Base-by-base conservation (phyloP, 2,888 invertebrate genomes). In the Eledone cirrhosa region DNA sequence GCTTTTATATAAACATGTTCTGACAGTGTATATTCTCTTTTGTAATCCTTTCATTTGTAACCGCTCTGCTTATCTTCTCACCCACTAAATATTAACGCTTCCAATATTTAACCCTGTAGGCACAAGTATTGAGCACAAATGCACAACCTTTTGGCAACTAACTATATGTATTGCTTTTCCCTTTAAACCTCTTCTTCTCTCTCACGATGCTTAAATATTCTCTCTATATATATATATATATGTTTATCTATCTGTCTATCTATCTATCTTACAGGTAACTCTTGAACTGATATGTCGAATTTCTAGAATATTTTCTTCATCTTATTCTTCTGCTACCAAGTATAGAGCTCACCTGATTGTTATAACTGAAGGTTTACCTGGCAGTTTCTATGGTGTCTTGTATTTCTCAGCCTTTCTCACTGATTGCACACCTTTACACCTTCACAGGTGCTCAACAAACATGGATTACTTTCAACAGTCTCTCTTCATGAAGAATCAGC, bases 341-440 rank as follows among this genome's bases (percentile, higher is more conserved):
- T 1, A 11, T 41, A 5, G 8, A 41, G 2, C 41, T 41, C 89
- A 90, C 84, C 84, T 84, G 41, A 86, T 87, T 16, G 85, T 90
- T 63, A 87, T 90, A 27, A 87, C 89, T 1, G 90, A 90, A 77
- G 90, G 90, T 22, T 87, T 88, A 41, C 88, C 90, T 11, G 90
- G 88, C 1, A 81, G 87, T 7, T 85, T 85, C 63, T 85, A 87
- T 11, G 83, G 86, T 78, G 84, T 90, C 8, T 88, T 87, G 41
- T 85, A 86, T 79, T 86, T 90, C 72, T 87, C 90, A 0, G 89
- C 90, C 8, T 87, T 89, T 81, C 85, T 90, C 75, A 86, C 88
- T 84, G 90, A 89, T 11, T 90, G 87, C 84, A 85, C 84, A 22
- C 85, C 89, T 29, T 87, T 87, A 81, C 86, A 88, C 84, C 87